Evolutionary conservation across 2,888 invertebrate genomes (phyloP).

Genomic region (Ryuthela nishihirai): DNA sequence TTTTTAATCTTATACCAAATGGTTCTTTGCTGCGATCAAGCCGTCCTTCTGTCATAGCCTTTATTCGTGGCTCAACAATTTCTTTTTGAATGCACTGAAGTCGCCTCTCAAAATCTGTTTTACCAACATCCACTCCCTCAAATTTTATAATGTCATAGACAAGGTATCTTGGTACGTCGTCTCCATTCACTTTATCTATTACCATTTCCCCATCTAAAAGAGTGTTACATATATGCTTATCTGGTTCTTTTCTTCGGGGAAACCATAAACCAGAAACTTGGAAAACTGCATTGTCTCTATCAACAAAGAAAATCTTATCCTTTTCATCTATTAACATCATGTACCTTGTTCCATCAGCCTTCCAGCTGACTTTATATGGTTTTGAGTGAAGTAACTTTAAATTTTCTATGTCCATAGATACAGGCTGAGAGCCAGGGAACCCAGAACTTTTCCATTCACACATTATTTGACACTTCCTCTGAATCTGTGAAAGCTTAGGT

Average conservation of each 20-base stretch:
- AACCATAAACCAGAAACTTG: constrained; percentile 76
- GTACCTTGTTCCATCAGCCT: constrained; percentile 97
- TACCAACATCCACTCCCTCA: constrained; percentile 71
- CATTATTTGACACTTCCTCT: constrained; percentile 69
- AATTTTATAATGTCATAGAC: constrained; percentile 90
- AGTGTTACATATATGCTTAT: constrained; percentile 70
- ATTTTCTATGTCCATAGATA: constrained; percentile 88
- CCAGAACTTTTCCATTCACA: constrained; percentile 74
- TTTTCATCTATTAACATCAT: constrained; percentile 92
- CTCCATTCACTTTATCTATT: constrained; percentile 68
- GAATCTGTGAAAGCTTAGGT: constrained; percentile 62
- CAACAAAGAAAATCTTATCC: constrained; percentile 85
- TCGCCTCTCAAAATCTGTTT: constrained; percentile 71
- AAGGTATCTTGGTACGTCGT: constrained; percentile 78
- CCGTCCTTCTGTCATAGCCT: constrained; percentile 70
- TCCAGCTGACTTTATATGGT: constrained; percentile 97
- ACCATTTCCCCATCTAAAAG: constrained; percentile 97
- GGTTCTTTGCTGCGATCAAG: constrained; percentile 76
- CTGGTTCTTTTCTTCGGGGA: constrained; percentile 67
- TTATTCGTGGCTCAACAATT: constrained; percentile 59
- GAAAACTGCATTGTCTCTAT: constrained; percentile 88
- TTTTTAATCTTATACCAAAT: constrained; percentile 84
- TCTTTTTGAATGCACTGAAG: constrained; percentile 66
- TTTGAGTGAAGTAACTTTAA: constrained; percentile 68
- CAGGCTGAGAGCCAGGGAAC: constrained; percentile 96